Base-by-base conservation (phyloP, 2,797 vertebrate genomes). In the Harpagifer antarcticus region DNA sequence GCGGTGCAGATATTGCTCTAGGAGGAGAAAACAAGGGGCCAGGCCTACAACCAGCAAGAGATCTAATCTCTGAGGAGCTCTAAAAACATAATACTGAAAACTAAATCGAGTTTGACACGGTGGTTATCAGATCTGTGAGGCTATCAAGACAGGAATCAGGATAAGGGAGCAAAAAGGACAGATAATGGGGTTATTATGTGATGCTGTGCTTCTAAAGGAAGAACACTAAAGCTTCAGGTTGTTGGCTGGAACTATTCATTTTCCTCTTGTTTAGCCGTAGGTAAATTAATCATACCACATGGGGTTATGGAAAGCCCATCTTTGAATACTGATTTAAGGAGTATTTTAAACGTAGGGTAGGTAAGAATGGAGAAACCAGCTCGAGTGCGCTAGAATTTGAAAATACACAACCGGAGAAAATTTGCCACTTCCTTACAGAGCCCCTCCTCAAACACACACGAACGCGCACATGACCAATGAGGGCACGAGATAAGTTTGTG, bases 51-150 rank as follows among this genome's bases (percentile, higher is more conserved):
- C 71, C 40, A 78, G 64, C 47, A 78, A 72, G 17, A 40, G 33
- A 60, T 76, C 31, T 77, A 58, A 87, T 90, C 83, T 71, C 37
- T 57, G 9, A 13, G 50, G 57, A 78, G 76, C 53, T 77, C 43
- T 37, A 59, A 62, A 71, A 78, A 58, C 74, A 84, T 68, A 83
- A 88, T 61, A 74, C 50, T 68, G 71, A 72, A 76, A 78, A 67
- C 59, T 62, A 73, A 76, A 87, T 82, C 56, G 55, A 68, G 81
- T 84, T 74, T 84, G 79, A 88, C 69, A 79, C 74, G 65, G 72
- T 33, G 49, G 74, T 88, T 91, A 90, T 90, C 84, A 85, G 83
- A 89, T 89, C 70, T 67, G 68, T 15, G 52, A 65, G 55, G 61
- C 45, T 73, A 55, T 81, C 67, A 85, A 78, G 65, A 76, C 76